Base-by-base conservation (phyloP, 2,113 vertebrate genomes). In the Chaenogobius annularis region DNA sequence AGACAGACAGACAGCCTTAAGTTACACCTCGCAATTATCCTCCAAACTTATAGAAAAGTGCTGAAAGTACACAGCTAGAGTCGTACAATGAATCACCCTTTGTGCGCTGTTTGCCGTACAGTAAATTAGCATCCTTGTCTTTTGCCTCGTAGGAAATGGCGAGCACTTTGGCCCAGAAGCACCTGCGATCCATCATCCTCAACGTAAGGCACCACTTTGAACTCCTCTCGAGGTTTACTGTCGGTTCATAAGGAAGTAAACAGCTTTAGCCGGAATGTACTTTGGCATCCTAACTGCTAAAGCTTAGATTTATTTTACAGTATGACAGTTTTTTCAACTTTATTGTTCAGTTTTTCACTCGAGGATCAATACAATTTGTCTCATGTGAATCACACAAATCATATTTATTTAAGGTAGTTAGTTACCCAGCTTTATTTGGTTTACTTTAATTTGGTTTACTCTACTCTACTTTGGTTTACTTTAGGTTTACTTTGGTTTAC, bases 141-240 rank as follows among this genome's bases (percentile, higher is more conserved):
- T 13, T 83, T 66, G 15, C 58, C 70, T 72, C 69, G 13, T 66
- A 99, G 98, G 98, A 98, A 83, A 98, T 99, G 96, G 97, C 98
- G 48, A 97, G 95, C 68, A 94, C 95, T 43, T 93, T 98, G 90
- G 95, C 96, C 23, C 98, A 99, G 95, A 99, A 98, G 91, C 97
- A 99, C 88, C 94, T 99, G 74, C 94, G 98, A 50, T 96, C 96
- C 85, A 98, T 98, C 88, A 98, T 99, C 83, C 93, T 99, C 50
- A 98, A 98, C 72, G 98, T 98, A 89, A 97, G 20, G 20, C 11
- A 46, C 43, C 20, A 46, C 19, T 66, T 23, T 13, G 2, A 63
- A 20, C 63, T 13, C 43, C 37, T 66, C 35, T 10, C 20, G 15
- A 19, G 63, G 46, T 31, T 20, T 2, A 58, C 11, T 22, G 5